Percentiles rank a stretch among this genome's conserved stretches.
Evolutionary conservation across 2,888 invertebrate species (phyloP).

Genomic region (Cephus spinipes): DNA sequence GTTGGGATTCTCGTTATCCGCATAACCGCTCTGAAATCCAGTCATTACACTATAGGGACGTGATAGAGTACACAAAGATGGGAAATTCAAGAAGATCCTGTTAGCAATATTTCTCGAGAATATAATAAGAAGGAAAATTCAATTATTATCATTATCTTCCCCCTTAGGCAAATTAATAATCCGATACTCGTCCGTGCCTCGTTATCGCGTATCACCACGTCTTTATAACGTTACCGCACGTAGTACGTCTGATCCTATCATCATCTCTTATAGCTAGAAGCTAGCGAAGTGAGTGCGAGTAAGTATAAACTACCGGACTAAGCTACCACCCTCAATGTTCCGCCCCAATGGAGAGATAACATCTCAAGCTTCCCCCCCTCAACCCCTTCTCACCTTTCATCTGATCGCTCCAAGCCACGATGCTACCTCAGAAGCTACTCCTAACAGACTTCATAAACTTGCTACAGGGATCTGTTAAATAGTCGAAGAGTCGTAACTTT

Average conservation of each 20-base stretch:
- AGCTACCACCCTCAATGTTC: conserved; percentile 50
- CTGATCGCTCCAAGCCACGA: not conserved
- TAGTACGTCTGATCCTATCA: conserved; percentile 58
- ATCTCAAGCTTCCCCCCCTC: conserved; percentile 36
- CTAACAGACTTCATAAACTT: not conserved
- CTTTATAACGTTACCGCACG: conserved; percentile 53
- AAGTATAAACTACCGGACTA: conserved; percentile 53
- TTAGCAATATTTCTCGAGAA: not conserved
- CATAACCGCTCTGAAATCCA: not conserved
- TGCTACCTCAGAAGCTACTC: not conserved
- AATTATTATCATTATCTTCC: not conserved
- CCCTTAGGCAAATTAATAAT: conserved; percentile 44
- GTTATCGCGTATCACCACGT: conserved; percentile 56
- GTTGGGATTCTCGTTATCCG: not conserved
- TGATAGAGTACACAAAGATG: not conserved
- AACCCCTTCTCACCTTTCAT: conserved; percentile 26
- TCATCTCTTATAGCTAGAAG: conserved; percentile 54
- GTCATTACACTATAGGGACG: not conserved
- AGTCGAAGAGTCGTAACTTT: not conserved
- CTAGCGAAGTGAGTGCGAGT: conserved; percentile 43
- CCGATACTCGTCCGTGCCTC: conserved; percentile 42
- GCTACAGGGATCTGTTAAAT: not conserved
- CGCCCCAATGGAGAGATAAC: conserved; percentile 54
- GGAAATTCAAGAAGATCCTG: not conserved
- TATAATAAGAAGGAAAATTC: not conserved